Conservation (phyloP, 2,888 invertebrate genomes). For the Congeria kusceri region DNA sequence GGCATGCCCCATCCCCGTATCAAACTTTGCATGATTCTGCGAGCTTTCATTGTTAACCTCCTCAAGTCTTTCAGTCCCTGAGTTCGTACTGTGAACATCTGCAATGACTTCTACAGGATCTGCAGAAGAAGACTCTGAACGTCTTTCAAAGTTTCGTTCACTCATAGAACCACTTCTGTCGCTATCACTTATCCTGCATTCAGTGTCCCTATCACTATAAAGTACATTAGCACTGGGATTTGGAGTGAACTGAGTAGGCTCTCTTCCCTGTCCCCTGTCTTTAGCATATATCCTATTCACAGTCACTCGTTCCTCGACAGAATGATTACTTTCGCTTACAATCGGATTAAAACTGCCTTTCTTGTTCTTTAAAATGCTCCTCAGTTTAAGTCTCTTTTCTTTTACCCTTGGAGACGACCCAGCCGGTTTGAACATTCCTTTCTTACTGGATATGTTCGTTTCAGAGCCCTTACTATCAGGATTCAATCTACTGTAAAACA, state of each 20-base stretch:
- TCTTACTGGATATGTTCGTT: conserved; percentile 1
- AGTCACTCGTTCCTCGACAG: conserved; percentile 7
- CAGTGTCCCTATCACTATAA: neutral
- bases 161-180: neutral
- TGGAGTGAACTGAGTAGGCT: neutral
- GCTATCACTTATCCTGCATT: neutral
- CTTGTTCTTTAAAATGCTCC: conserved; percentile 64
- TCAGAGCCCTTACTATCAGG: conserved; percentile 10
- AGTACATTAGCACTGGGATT: too few species aligned
- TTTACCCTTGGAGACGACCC: conserved; percentile 51
- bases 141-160: neutral
- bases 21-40: neutral
- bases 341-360: conserved; percentile 65
- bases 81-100: too few species aligned
- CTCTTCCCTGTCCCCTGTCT: conserved; percentile 8
- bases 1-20: neutral
- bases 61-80: neutral
- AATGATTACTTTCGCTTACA: conserved; percentile 12
- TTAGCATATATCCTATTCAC: conserved; percentile 48
- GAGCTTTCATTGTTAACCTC: neutral
- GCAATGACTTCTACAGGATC: neutral
- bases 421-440: conserved; percentile 51
- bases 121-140: neutral
- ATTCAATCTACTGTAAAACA: conserved; percentile 1
- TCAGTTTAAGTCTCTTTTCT: conserved; percentile 60